phyloP scores from a whole-genome alignment of 2,888 invertebrate genomes.

The Pyrrhosoma nymphula region DNA sequence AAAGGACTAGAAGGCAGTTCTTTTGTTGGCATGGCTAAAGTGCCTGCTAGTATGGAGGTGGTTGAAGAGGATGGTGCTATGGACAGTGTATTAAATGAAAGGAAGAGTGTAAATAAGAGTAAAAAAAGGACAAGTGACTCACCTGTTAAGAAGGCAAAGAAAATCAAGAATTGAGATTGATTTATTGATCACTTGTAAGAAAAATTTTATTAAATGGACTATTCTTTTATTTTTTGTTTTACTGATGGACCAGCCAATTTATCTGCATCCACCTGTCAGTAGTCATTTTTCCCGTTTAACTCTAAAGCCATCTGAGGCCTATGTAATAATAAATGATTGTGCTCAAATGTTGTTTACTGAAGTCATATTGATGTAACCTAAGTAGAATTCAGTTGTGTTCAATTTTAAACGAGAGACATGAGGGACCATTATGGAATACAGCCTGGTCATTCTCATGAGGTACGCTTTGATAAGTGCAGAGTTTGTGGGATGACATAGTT shows the following conservation, averaged over 20 bases:
- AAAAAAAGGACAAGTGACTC: slow-evolving; percentile 54
- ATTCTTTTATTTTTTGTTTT: not conserved
- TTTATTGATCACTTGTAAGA: not conserved
- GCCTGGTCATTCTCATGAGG: too few relatives aligned
- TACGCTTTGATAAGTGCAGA: too few relatives aligned
- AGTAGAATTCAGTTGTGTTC: too few relatives aligned
- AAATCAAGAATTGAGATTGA: not conserved
- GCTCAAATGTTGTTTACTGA: too few relatives aligned
- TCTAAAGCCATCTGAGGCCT: not conserved
- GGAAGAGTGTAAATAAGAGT: not conserved
- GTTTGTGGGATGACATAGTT: too few relatives aligned
- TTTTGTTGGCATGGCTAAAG: slow-evolving; percentile 73
- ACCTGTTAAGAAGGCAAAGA: slow-evolving; percentile 21
- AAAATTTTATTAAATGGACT: not conserved
- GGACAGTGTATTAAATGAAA: not conserved
- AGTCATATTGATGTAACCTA: too few relatives aligned
- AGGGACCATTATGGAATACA: too few relatives aligned
- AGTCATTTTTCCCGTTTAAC: too few relatives aligned
- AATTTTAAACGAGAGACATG: too few relatives aligned
- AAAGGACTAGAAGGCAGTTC: slow-evolving; percentile 77
- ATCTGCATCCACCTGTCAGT: not conserved
- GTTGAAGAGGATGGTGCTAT: not conserved
- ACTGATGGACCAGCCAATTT: not conserved
- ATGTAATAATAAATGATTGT: not conserved
- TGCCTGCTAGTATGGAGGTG: slow-evolving; percentile 66